A percentile compares a stretch with the other conserved stretches of the same genome.
Conservation (phyloP, 2,797 vertebrate genomes). For the Pristis pectinata region DNA sequence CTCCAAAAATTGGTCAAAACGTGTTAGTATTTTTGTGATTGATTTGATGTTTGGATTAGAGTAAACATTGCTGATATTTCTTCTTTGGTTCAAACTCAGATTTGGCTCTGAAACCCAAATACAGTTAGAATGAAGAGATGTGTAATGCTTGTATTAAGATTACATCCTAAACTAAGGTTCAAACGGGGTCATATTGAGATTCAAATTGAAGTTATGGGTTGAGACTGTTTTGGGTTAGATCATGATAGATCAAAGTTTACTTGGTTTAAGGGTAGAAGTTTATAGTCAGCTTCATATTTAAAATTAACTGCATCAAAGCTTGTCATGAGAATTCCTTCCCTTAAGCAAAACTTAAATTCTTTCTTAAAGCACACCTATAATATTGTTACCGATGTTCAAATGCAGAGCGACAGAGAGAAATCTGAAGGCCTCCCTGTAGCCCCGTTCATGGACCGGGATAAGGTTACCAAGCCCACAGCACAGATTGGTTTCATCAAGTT, state of each 20-base stretch:
- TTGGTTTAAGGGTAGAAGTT: not conserved
- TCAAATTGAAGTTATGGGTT: not conserved
- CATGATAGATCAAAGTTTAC: not conserved
- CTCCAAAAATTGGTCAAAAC: not conserved
- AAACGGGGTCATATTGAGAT: not conserved
- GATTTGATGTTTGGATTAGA: not conserved
- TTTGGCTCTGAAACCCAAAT: not conserved
- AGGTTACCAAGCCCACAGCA: conserved; percentile 62
- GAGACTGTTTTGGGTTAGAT: not conserved
- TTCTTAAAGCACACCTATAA: not conserved
- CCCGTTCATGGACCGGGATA: conserved; percentile 96
- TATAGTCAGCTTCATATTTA: not conserved
- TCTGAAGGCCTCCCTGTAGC: conserved; percentile 91
- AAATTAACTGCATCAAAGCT: not conserved
- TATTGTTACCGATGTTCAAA: not conserved
- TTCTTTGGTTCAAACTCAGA: not conserved
- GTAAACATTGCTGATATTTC: not conserved
- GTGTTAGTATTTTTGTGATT: not conserved
- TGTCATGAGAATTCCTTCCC: not conserved
- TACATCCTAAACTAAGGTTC: not conserved
- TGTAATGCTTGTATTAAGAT: no score
- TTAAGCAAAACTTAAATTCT: not conserved
- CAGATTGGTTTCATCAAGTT: conserved; percentile 59
- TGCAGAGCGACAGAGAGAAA: conserved; percentile 91
- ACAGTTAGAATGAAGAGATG: not conserved